phyloP scores from a whole-genome alignment of 2,113 vertebrate genomes.

The Siphamia tubifer region DNA sequence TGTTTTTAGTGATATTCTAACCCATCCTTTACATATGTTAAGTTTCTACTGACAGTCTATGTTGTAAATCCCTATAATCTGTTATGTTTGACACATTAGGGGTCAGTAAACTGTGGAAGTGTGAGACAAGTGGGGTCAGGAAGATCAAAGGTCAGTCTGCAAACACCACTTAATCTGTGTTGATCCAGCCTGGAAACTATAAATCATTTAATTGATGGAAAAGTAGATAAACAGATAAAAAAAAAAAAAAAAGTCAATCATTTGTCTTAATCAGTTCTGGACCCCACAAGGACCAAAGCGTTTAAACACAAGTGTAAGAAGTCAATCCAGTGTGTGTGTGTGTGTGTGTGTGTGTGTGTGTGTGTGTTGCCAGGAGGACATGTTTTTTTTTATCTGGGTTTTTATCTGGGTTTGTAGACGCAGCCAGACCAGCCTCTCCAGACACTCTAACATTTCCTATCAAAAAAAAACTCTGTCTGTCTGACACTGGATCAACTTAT shows the following conservation, averaged over 20 bases:
- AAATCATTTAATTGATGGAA: slow-evolving; percentile 44
- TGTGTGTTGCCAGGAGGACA: slow-evolving; percentile 37
- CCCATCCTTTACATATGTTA: no score
- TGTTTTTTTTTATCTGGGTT: slow-evolving; percentile 59
- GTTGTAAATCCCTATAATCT: background rate
- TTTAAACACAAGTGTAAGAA: slow-evolving; percentile 28
- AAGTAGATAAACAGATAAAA: slow-evolving; percentile 38
- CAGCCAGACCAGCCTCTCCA: slow-evolving; percentile 13
- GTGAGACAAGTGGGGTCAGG: background rate
- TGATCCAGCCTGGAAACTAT: slow-evolving; percentile 13
- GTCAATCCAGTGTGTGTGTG: slow-evolving; percentile 30
- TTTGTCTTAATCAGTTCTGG: slow-evolving; percentile 48
- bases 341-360: no score
- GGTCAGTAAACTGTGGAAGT: background rate
- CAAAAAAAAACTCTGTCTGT: slow-evolving; percentile 11
- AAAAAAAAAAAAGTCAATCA: slow-evolving; percentile 28
- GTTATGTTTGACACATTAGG: background rate
- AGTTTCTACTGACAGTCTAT: no score
- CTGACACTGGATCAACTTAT: background rate
- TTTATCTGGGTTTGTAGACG: slow-evolving; percentile 59
- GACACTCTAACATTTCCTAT: background rate
- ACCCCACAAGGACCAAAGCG: slow-evolving; percentile 30
- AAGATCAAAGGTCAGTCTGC: background rate
- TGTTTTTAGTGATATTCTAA: no score
- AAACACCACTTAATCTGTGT: slow-evolving; percentile 9